Conservation (phyloP, 2,888 invertebrate genomes). For the Ferrisia virgata region DNA sequence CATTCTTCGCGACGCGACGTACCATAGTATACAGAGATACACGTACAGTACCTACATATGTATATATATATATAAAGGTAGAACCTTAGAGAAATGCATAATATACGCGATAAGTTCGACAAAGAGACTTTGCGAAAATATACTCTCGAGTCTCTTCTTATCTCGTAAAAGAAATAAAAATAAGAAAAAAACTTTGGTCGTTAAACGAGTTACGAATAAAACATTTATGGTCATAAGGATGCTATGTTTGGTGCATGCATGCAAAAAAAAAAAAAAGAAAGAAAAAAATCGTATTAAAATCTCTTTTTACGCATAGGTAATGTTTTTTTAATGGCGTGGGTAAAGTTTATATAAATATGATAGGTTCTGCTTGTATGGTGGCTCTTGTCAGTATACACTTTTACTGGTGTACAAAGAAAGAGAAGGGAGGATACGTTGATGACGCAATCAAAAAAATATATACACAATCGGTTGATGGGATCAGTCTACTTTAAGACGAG, state of each 20-base stretch:
- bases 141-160: not conserved
- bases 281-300: not conserved
- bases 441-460: not conserved
- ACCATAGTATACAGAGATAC: not conserved
- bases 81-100: too few relatives aligned
- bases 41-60: too few relatives aligned
- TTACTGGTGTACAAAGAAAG: too few relatives aligned
- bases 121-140: not conserved
- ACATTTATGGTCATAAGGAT: constrained; percentile 12
- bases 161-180: not conserved
- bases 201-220: constrained; percentile 14
- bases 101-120: not conserved
- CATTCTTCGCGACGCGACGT: not conserved
- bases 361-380: not conserved
- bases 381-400: not conserved
- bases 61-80: too few relatives aligned
- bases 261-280: not conserved
- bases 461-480: not conserved
- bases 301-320: not conserved
- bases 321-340: not conserved
- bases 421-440: not conserved
- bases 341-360: not conserved
- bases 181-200: not conserved
- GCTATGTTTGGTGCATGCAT: not conserved
- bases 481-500: not conserved